Conservation (phyloP, 1,140 invertebrate genomes). For the Macrotrachela quadricornifera region DNA sequence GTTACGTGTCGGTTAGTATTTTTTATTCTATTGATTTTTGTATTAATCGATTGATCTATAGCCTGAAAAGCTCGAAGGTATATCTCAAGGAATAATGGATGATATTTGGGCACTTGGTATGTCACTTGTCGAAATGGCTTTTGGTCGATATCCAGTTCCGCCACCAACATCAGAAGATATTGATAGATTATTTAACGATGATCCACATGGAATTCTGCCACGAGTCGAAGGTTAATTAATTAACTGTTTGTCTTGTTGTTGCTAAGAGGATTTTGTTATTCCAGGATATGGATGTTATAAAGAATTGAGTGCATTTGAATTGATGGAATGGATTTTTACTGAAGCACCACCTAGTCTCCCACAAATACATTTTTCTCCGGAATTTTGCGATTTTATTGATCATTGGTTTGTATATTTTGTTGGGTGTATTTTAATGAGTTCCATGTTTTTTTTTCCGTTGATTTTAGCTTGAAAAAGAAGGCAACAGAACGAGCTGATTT, state of each 20-base stretch:
- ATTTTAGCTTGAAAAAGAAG: constrained; percentile 66
- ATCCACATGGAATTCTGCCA: constrained; percentile 16
- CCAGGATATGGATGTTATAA: background rate
- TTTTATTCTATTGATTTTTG: background rate
- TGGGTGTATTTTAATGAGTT: too few relatives aligned
- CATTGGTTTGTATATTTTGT: constrained; percentile 37
- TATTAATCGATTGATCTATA: constrained; percentile 23
- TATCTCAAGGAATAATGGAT: constrained; percentile 89
- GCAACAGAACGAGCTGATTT: constrained; percentile 76
- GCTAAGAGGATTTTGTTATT: too few relatives aligned
- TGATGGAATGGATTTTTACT: too few relatives aligned
- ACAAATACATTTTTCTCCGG: constrained; percentile 58
- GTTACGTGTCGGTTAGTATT: constrained; percentile 88
- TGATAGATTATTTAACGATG: constrained; percentile 52
- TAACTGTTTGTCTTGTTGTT: constrained; percentile 93
- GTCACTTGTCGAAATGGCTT: constrained; percentile 91
- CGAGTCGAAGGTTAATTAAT: constrained; percentile 43
- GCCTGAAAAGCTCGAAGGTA: constrained; percentile 93
- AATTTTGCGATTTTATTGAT: constrained; percentile 87
- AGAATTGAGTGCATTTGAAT: too few relatives aligned
- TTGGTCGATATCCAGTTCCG: constrained; percentile 92
- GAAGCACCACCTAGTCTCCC: constrained; percentile 40
- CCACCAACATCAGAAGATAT: constrained; percentile 68
- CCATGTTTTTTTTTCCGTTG: too few relatives aligned
- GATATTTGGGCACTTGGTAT: constrained; percentile 97